Base-by-base conservation (phyloP, 2,797 vertebrate genomes). In the Enteromius anoplus region DNA sequence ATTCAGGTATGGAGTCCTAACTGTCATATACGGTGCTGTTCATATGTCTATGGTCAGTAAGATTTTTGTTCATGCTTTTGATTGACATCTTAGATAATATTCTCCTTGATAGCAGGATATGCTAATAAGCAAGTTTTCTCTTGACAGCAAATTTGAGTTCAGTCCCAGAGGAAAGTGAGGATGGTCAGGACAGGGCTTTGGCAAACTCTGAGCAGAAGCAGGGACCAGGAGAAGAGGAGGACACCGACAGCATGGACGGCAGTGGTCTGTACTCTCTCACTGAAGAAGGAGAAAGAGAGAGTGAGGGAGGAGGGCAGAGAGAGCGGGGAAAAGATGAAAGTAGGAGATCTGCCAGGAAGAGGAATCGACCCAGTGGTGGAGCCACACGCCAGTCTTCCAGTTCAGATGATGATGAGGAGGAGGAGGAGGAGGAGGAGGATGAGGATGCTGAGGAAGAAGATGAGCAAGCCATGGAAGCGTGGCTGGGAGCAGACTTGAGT, bases 181-280 rank as follows among this genome's bases (percentile, higher is more conserved):
- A 73, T 0, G 90, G 89, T 62, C 91, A 89, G 85, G 93, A 93
- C 80, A 91, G 90, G 83, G 86, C 86, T 2, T 90, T 89, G 89
- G 82, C 90, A 37, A 90, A 89, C 11, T 87, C 83, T 21, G 93
- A 93, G 80, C 89, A 81, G 47, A 83, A 85, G 32, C 69, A 70
- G 47, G 83, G 49, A 7, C 58, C 89, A 19, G 90, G 73, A 0
- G 95, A 93, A 0, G 96, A 97, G 14, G 97, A 97, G 83, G 97
- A 99, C 92, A 96, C 97, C 0, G 98, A 99, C 92, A 99, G 97
- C 91, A 97, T 98, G 97, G 98, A 99, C 0, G 97, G 97, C 90
- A 97, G 96, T 0, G 96, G 96, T 1, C 95, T 95, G 85, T 99
- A 96, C 91, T 97, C 96, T 69, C 91, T 98, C 76, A 97, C 92